phyloP scores from a whole-genome alignment of 92 coral and sea anemone genomes.

The Siderastrea radians region DNA sequence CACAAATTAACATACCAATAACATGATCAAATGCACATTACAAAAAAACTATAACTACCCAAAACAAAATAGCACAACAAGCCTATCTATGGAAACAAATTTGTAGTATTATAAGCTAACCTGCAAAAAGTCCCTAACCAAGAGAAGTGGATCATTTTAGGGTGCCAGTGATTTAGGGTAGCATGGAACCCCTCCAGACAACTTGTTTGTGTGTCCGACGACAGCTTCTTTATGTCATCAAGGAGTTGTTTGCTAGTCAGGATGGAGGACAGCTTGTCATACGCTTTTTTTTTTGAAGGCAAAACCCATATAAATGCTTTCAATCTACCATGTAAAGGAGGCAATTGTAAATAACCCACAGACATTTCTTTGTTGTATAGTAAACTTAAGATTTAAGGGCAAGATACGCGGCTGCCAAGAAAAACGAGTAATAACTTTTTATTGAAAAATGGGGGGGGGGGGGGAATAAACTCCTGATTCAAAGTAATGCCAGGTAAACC shows the following conservation, averaged over 20 bases:
- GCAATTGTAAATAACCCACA: no score
- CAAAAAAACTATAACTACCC: no score
- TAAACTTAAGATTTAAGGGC: no score
- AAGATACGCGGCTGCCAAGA: no score
- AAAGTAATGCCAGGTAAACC: no score
- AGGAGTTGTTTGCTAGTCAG: not conserved
- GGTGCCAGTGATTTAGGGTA: not conserved
- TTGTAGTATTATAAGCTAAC: not conserved
- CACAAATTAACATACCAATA: no score
- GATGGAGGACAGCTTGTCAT: not conserved
- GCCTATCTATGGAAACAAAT: not conserved
- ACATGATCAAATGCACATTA: no score
- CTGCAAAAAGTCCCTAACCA: constrained; percentile 5
- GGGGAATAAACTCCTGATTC: no score
- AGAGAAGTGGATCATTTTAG: constrained; percentile 12
- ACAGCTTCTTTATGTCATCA: not conserved
- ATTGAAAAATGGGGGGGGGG: no score
- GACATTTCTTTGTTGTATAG: no score
- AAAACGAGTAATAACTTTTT: no score
- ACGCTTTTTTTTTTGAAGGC: not conserved
- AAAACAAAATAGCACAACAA: not conserved
- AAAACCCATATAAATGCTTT: not conserved
- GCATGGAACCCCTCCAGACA: constrained; percentile 12
- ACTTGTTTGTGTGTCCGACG: not conserved
- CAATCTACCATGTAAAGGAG: no score